phyloP scores from a whole-genome alignment of 2,888 invertebrate species.

The Ypsolopha sequella region DNA sequence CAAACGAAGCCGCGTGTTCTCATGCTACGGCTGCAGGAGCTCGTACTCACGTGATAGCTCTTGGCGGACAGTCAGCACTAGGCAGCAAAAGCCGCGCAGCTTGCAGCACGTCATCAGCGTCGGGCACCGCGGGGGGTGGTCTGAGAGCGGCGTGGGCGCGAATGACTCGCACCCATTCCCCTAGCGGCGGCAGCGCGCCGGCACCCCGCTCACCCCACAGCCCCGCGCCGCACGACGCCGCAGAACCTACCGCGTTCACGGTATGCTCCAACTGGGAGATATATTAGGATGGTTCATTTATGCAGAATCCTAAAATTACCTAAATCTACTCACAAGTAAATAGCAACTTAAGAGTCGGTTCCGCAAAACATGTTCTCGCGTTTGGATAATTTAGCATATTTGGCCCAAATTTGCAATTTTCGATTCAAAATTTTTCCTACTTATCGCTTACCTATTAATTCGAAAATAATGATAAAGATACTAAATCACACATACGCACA shows the following conservation, averaged over 20 bases:
- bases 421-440: too few species aligned
- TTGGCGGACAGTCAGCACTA: conserved; percentile 89
- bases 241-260: conserved; percentile 7
- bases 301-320: too few species aligned
- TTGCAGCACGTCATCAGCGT: conserved; percentile 90
- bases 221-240: conserved; percentile 47
- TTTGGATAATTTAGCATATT: too few species aligned
- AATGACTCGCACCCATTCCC: conserved; percentile 91
- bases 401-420: too few species aligned
- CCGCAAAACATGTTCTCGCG: too few species aligned
- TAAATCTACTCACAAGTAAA: too few species aligned
- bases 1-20: neutral
- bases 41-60: conserved; percentile 75
- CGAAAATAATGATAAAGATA: too few species aligned
- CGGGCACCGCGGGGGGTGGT: conserved; percentile 82
- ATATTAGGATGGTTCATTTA: too few species aligned
- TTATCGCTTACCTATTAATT: too few species aligned
- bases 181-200: conserved; percentile 87
- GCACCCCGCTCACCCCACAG: conserved; percentile 90
- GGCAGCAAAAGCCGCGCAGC: conserved; percentile 88
- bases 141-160: conserved; percentile 87
- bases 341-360: too few species aligned
- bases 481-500: too few species aligned
- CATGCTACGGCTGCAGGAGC: too few species aligned
- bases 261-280: conserved; percentile 73